A percentile compares a stretch with the other conserved stretches of the same genome.
These are phyloP conservation scores for Drosophila pandora DNA, from an alignment of 1,140 invertebrate genomes.

Conservation along the genomic window DNA sequence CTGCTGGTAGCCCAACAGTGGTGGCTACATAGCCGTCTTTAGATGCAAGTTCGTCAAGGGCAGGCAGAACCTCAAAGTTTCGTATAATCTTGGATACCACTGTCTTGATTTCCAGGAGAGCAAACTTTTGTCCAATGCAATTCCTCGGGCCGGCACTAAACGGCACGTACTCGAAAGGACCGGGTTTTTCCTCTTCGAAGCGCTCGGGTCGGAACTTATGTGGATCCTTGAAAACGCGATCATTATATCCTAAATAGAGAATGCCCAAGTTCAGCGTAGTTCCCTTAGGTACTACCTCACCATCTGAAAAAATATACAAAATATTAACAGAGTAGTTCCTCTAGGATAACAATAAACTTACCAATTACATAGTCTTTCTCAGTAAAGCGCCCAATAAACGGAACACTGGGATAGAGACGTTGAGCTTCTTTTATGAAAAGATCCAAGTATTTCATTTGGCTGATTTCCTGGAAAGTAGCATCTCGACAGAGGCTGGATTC, in stretches of 20 bases:
- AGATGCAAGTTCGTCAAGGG: slow-evolving; percentile 66
- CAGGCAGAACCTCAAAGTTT: slow-evolving; percentile 72
- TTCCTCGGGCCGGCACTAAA: slow-evolving; percentile 84
- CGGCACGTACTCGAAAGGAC: slow-evolving; percentile 86
- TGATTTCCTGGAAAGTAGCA: slow-evolving; percentile 86
- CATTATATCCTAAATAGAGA: slow-evolving; percentile 64
- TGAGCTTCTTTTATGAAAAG: slow-evolving; percentile 87
- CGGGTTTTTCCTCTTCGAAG: slow-evolving; percentile 85
- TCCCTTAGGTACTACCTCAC: slow-evolving; percentile 55
- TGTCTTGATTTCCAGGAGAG: slow-evolving; percentile 84
- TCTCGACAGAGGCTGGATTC: slow-evolving; percentile 80
- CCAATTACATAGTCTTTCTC: slow-evolving; percentile 72
- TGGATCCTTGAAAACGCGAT: slow-evolving; percentile 88
- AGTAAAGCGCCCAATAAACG: slow-evolving; percentile 85
- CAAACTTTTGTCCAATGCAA: slow-evolving; percentile 84
- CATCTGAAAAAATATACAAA: slow-evolving; percentile 39
- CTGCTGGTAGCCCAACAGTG: slow-evolving; percentile 40
- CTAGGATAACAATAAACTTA: slow-evolving; percentile 6
- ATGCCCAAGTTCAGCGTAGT: slow-evolving; percentile 59
- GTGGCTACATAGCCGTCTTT: slow-evolving; percentile 63
- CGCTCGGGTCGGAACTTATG: slow-evolving; percentile 90
- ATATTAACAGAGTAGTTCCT: no score
- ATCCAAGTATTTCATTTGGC: slow-evolving; percentile 88
- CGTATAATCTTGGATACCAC: slow-evolving; percentile 83
- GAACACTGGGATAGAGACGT: slow-evolving; percentile 88